Evolutionary conservation across 2,113 vertebrate genomes (phyloP), one percentile per base, ranked within the genome.

Genomic region (Thunnus thynnus): DNA sequence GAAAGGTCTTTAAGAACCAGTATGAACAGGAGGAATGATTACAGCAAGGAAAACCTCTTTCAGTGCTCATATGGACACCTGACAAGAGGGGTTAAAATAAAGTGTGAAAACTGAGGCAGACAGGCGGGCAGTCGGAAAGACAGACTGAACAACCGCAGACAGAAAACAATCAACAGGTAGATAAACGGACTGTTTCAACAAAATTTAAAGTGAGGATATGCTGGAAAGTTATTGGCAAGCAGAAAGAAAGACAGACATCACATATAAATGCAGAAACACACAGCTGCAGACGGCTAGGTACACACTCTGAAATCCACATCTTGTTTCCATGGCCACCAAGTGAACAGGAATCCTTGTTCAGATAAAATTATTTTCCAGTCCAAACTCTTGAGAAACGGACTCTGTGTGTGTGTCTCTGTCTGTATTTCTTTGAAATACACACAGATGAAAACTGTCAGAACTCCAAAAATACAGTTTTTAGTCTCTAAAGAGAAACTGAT

Each of bases 301-400:
- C n/a, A 64, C 61, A 18, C 1, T 76, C 30, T 1, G 12, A 65
- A 54, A n/a, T 47, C 57, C 83, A 70, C 86, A 76, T 76, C 81
- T 82, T 88, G 89, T 90, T 90, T 84, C 89, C 81, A 90, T 88
- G 76, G 83, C 2, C 27, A 88, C 86, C 66, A 17, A 76, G 44
- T 48, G 80, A 76, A 75, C 60, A 44, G 69, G 30, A 64, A 62
- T 70, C 62, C 55, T 57, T 18, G 63, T 30, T 69, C 22, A 61
- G 41, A 62, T 70, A 20, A 46, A 51, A 30, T 50, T 50, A 3
- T 63, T 51, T 69, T 36, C 71, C 65, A 69, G 48, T 52, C 9
- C 17, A 20, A 79, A 82, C 8, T 11, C 0, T 4, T 61, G 25
- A 62, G 13, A 71, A 41, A 46, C 47, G 7, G 13, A 61, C 48